Conservation (phyloP, 2,797 vertebrate genomes). For the Apogon talboti region DNA sequence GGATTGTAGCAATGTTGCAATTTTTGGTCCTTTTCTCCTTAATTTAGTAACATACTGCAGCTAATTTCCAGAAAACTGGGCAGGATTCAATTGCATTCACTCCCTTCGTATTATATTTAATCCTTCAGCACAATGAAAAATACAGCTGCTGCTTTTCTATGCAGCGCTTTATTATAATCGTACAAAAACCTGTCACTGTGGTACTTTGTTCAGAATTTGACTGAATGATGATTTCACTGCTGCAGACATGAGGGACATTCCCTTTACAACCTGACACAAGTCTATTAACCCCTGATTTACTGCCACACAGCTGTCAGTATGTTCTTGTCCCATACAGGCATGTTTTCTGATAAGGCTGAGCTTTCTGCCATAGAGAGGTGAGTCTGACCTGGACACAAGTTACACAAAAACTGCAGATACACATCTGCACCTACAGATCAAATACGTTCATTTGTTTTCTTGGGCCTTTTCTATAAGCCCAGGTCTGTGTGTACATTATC, state of each 20-base stretch:
- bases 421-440: conserved; percentile 88
- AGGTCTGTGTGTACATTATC: conserved; percentile 16
- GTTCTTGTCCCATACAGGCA: background rate
- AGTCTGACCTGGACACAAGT: conserved; percentile 22
- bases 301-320: conserved; percentile 18
- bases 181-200: background rate
- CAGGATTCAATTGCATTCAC: too few relatives aligned
- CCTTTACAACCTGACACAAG: conserved; percentile 5
- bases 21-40: too few relatives aligned
- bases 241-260: background rate
- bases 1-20: too few relatives aligned
- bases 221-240: conserved; percentile 3
- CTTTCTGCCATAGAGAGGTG: conserved; percentile 19
- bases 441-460: background rate
- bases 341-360: conserved; percentile 18
- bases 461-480: background rate
- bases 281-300: conserved; percentile 15
- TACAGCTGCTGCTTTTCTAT: too few relatives aligned
- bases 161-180: too few relatives aligned
- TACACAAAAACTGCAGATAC: conserved; percentile 70
- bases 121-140: too few relatives aligned
- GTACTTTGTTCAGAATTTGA: conserved; percentile 4
- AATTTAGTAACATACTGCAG: too few relatives aligned
- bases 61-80: too few relatives aligned
- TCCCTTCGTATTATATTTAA: too few relatives aligned